Conservation (phyloP, 2,797 vertebrate species). For the Erethizon dorsatum region DNA sequence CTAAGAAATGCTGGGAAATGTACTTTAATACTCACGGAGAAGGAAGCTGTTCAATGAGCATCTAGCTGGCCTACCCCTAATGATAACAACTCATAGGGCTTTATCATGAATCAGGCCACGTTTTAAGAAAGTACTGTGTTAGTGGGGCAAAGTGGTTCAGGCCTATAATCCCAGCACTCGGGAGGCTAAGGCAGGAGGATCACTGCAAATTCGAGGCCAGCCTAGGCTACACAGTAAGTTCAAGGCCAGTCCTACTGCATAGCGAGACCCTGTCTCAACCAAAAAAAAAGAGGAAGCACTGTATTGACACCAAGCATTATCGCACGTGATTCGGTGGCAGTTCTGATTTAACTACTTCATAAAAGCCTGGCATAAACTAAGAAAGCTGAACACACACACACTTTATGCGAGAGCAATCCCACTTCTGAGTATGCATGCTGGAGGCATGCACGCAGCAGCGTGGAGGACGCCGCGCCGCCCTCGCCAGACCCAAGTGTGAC, state of each 20-base stretch:
- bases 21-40: not conserved
- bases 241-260: not conserved
- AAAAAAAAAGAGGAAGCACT: not conserved
- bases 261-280: not conserved
- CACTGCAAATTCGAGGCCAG: not conserved
- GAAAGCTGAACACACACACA: not conserved
- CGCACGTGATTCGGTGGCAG: not conserved
- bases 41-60: not conserved
- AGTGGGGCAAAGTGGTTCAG: not conserved
- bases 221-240: not conserved
- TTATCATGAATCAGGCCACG: not conserved
- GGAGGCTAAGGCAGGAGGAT: not conserved
- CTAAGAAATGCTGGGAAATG: not conserved
- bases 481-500: no score
- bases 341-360: slow-evolving; percentile 11
- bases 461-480: no score
- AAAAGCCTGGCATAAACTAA: not conserved
- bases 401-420: not conserved
- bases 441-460: not conserved
- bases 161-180: not conserved
- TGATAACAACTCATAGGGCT: not conserved
- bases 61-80: not conserved
- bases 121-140: slow-evolving; percentile 8
- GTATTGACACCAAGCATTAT: not conserved
- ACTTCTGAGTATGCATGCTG: not conserved